Evolutionary conservation across 2,888 invertebrate genomes (phyloP).

Genomic region (Elegia similella): DNA sequence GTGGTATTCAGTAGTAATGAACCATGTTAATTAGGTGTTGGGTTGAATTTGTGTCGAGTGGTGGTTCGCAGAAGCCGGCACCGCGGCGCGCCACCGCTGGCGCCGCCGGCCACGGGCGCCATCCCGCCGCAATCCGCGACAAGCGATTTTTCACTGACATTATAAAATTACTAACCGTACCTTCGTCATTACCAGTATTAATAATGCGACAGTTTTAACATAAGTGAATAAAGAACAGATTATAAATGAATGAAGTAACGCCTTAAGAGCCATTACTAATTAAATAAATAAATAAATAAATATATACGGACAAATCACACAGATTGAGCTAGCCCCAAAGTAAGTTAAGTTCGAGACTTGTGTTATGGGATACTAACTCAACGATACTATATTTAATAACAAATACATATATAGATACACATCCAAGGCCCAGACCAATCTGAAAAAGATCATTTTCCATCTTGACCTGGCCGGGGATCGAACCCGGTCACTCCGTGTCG

Average conservation of each 20-base stretch:
- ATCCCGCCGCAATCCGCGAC: slow-evolving; percentile 44
- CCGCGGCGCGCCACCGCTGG: slow-evolving; percentile 51
- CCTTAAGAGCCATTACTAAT: no score
- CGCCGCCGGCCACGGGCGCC: slow-evolving; percentile 63
- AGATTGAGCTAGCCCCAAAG: no score
- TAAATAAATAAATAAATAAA: no score
- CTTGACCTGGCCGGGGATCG: no score
- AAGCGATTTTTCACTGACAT: slow-evolving; percentile 52
- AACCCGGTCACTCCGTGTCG: no score
- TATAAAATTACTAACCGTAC: slow-evolving; percentile 55
- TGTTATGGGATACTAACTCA: no score
- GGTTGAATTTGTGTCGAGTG: slow-evolving; percentile 38
- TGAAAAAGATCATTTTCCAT: no score
- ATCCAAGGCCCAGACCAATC: no score
- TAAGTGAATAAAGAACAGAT: background rate
- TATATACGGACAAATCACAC: no score
- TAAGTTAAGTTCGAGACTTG: no score
- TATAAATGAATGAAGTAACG: background rate
- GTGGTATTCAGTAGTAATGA: slow-evolving; percentile 30
- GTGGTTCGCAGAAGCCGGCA: slow-evolving; percentile 69
- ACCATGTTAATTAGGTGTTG: slow-evolving; percentile 38
- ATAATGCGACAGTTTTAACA: slow-evolving; percentile 7
- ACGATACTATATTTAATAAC: no score
- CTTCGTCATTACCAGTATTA: slow-evolving; percentile 29
- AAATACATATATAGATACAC: no score